These are phyloP conservation scores for Tribolium castaneum DNA, from an alignment of 1,140 invertebrate genomes.

Conservation along the genomic window DNA sequence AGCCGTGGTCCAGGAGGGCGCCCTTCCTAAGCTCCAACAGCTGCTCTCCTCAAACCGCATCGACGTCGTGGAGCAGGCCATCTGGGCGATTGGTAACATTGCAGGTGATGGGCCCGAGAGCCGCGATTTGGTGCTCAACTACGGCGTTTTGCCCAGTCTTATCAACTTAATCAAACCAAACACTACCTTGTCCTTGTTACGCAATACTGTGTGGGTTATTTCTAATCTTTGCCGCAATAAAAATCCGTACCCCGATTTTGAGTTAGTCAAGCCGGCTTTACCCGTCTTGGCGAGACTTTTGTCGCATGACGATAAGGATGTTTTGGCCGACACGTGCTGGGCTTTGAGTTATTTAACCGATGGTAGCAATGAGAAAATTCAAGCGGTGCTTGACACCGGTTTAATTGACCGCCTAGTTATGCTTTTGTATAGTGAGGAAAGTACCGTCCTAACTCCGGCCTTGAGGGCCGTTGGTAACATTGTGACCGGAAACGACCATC, in stretches of 20 bases:
- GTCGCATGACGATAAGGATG: conserved; percentile 78
- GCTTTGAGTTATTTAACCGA: conserved; percentile 96
- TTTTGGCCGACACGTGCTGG: conserved; percentile 95
- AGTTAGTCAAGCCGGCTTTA: conserved; percentile 82
- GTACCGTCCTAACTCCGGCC: conserved; percentile 88
- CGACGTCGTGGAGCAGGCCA: conserved; percentile 94
- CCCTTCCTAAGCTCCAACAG: conserved; percentile 85
- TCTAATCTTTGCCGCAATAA: conserved; percentile 95
- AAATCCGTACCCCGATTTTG: conserved; percentile 85
- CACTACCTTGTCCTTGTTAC: conserved; percentile 64
- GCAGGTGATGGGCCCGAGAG: conserved; percentile 87
- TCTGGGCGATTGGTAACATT: conserved; percentile 98
- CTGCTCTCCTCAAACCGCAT: conserved; percentile 79
- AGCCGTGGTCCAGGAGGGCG: conserved; percentile 86
- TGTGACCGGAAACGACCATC: conserved; percentile 83
- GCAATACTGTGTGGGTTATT: conserved; percentile 78
- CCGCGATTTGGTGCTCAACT: conserved; percentile 79
- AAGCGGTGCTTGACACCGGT: conserved; percentile 78
- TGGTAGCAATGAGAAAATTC: conserved; percentile 94
- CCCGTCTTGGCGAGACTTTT: conserved; percentile 85
- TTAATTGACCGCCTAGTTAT: conserved; percentile 78
- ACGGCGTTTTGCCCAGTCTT: conserved; percentile 75
- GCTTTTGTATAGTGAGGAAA: conserved; percentile 77
- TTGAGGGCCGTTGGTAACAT: conserved; percentile 90
- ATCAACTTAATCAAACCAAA: conserved; percentile 74